phyloP scores from a whole-genome alignment of 2,888 invertebrate species.

The Tineola bisselliella region DNA sequence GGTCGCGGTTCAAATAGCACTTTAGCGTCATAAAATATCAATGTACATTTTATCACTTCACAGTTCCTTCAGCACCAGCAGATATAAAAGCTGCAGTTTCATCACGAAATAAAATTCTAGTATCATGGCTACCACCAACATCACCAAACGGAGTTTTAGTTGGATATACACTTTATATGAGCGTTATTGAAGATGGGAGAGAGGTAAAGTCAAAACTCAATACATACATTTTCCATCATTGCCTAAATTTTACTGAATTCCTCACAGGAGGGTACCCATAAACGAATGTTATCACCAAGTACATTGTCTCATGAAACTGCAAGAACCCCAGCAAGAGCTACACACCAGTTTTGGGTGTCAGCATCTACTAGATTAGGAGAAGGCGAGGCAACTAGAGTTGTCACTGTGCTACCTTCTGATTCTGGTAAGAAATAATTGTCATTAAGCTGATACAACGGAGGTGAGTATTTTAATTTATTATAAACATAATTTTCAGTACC shows the following conservation, averaged over 20 bases:
- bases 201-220: constrained; percentile 65
- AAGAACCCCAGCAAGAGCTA: constrained; percentile 75
- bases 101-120: constrained; percentile 83
- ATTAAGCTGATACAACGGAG: not conserved
- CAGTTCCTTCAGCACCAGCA: constrained; percentile 89
- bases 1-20: too few relatives aligned
- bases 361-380: constrained; percentile 87
- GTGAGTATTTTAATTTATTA: too few relatives aligned
- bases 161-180: constrained; percentile 86
- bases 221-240: too few relatives aligned
- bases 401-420: constrained; percentile 78
- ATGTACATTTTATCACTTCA: too few relatives aligned
- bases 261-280: constrained; percentile 75
- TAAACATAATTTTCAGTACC: constrained; percentile 72
- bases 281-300: constrained; percentile 74
- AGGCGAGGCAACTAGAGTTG: constrained; percentile 81
- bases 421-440: constrained; percentile 60
- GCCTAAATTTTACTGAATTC: too few relatives aligned
- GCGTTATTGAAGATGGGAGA: constrained; percentile 79
- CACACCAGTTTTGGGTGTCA: constrained; percentile 76
- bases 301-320: constrained; percentile 78
- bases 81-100: constrained; percentile 91
- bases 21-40: too few relatives aligned
- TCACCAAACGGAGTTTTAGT: constrained; percentile 85
- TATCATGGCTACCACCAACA: constrained; percentile 90